Evolutionary conservation across 2,888 invertebrate species (phyloP).

Genomic region (Fragum fragum): DNA sequence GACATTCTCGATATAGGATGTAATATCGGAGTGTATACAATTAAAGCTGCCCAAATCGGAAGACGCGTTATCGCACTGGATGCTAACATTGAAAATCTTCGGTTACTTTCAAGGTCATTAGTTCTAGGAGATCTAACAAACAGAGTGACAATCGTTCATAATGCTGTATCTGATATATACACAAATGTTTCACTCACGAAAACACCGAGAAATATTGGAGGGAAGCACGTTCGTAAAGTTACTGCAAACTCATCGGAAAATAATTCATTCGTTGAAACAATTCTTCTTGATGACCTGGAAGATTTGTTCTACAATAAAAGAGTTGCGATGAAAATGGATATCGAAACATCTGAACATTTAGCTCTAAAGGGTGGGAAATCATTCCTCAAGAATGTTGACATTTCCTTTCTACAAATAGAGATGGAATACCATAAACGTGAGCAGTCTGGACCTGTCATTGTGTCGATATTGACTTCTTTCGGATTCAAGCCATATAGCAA

Average conservation of each 20-base stretch:
- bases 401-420: slow-evolving; percentile 71
- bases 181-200: slow-evolving; percentile 48
- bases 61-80: slow-evolving; percentile 61
- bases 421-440: neutral
- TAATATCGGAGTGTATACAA: slow-evolving; percentile 66
- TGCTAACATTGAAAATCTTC: slow-evolving; percentile 42
- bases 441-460: neutral
- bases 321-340: slow-evolving; percentile 39
- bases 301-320: slow-evolving; percentile 44
- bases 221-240: neutral
- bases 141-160: slow-evolving; percentile 60
- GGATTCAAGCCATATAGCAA: neutral
- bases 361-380: slow-evolving; percentile 56
- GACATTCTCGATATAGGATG: slow-evolving; percentile 64
- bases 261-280: neutral
- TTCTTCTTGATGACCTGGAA: slow-evolving; percentile 66
- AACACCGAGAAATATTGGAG: neutral
- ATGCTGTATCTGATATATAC: slow-evolving; percentile 65
- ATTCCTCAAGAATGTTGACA: slow-evolving; percentile 69
- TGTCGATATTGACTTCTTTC: neutral
- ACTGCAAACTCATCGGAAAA: neutral
- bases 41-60: slow-evolving; percentile 56
- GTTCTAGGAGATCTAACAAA: slow-evolving; percentile 36
- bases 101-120: slow-evolving; percentile 54
- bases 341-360: slow-evolving; percentile 71